These are phyloP conservation scores for Acrocephalus kingi DNA, from an alignment of 2,113 vertebrate species.

Conservation along the genomic window DNA sequence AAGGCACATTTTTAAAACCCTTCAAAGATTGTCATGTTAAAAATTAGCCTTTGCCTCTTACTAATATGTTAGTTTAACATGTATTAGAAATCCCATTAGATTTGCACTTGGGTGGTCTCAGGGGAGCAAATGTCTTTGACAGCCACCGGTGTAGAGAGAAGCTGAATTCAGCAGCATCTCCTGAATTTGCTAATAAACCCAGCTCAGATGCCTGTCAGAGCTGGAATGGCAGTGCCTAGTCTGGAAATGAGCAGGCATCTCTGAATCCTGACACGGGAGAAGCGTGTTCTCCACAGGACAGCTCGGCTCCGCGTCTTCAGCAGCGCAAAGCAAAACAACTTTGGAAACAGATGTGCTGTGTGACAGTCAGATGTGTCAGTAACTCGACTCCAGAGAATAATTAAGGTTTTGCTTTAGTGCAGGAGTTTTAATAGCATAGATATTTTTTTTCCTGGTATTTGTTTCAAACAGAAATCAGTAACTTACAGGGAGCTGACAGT, in stretches of 20 bases:
- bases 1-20: background rate
- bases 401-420: conserved; percentile 14
- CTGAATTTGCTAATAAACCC: background rate
- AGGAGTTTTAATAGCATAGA: background rate
- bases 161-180: background rate
- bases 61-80: background rate
- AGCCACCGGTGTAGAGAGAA: background rate
- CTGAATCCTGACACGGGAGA: background rate
- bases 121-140: background rate
- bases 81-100: background rate
- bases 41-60: background rate
- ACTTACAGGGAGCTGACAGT: background rate
- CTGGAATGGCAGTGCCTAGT: background rate
- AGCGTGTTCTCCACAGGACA: background rate
- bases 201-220: background rate
- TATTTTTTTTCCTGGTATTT: background rate
- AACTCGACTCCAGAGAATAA: conserved; percentile 11
- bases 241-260: background rate
- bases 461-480: conserved; percentile 26
- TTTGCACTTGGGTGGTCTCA: background rate
- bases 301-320: background rate
- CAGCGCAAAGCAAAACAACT: background rate
- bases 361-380: conserved; percentile 10
- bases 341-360: background rate
- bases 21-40: background rate